Evolutionary conservation across 2,888 invertebrate species (phyloP).

Genomic region (Drosophila hawaiiensis): DNA sequence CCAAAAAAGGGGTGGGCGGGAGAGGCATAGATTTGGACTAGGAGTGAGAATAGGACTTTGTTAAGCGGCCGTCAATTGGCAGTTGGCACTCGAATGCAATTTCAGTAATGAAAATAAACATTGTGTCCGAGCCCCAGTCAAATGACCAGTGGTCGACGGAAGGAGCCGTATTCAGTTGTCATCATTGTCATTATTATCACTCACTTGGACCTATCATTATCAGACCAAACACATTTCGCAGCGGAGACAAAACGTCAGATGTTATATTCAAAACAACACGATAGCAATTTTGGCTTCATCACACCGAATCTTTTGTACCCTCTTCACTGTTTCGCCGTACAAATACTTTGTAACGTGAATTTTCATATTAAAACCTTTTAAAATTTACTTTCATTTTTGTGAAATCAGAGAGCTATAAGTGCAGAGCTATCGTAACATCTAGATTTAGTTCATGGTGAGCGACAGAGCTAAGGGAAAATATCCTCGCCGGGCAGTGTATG

Average conservation of each 20-base stretch:
- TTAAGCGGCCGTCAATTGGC: slow-evolving; percentile 51
- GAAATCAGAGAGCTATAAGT: background rate
- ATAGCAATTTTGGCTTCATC: background rate
- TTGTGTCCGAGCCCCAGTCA: slow-evolving; percentile 40
- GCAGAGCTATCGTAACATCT: background rate
- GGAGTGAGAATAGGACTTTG: slow-evolving; percentile 31
- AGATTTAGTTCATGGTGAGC: background rate
- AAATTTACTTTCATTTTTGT: background rate
- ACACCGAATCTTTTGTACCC: slow-evolving; percentile 10
- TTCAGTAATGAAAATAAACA: slow-evolving; percentile 82
- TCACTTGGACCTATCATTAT: slow-evolving; percentile 57
- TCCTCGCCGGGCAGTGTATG: background rate
- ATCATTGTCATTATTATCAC: slow-evolving; percentile 65
- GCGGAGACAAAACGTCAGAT: slow-evolving; percentile 28
- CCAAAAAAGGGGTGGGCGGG: background rate
- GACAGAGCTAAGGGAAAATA: background rate
- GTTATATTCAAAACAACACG: slow-evolving; percentile 64
- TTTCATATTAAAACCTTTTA: background rate
- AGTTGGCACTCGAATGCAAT: slow-evolving; percentile 82
- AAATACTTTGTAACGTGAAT: background rate
- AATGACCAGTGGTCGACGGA: slow-evolving; percentile 38
- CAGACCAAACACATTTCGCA: slow-evolving; percentile 10
- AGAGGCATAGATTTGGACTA: background rate
- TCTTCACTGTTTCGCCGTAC: background rate
- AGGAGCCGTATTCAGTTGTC: slow-evolving; percentile 43